phyloP scores from a whole-genome alignment of 2,888 invertebrate genomes.

The Hypena proboscidalis region DNA sequence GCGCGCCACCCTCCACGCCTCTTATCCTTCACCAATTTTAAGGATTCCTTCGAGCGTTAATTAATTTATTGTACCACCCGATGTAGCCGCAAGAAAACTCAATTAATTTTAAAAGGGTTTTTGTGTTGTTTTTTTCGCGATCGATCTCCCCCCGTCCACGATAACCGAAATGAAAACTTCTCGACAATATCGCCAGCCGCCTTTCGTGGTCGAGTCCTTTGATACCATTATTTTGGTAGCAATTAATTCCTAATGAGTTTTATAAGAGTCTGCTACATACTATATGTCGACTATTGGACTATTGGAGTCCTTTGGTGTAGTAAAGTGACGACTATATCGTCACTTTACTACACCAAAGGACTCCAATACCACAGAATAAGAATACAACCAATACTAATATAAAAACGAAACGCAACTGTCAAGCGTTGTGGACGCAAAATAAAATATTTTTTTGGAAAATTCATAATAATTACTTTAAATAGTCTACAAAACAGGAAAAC shows the following conservation, averaged over 20 bases:
- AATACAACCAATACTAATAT: no score
- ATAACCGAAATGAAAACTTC: conserved; percentile 67
- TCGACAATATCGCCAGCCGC: conserved; percentile 64
- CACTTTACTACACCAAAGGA: no score
- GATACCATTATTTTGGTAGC: conserved; percentile 65
- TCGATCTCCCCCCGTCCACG: conserved; percentile 53
- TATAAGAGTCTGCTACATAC: conserved; percentile 44
- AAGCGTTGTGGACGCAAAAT: no score
- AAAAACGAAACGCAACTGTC: no score
- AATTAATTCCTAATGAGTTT: conserved; percentile 80
- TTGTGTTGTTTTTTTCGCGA: conserved; percentile 82
- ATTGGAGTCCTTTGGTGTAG: no score
- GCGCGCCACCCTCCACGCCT: conserved; percentile 35
- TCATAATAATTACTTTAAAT: no score
- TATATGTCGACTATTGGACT: no score
- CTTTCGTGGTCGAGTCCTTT: conserved; percentile 71
- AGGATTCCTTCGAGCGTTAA: conserved; percentile 83
- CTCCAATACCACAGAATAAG: no score
- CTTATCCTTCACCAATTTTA: conserved; percentile 80
- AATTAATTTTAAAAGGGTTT: conserved; percentile 86
- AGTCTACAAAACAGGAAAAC: no score
- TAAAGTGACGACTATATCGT: no score
- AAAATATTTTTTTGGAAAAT: no score
- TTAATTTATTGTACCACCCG: conserved; percentile 83
- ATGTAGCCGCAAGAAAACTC: conserved; percentile 85